Evolutionary conservation across 2,113 vertebrate species (phyloP).

Genomic region (Polyodon spathula): DNA sequence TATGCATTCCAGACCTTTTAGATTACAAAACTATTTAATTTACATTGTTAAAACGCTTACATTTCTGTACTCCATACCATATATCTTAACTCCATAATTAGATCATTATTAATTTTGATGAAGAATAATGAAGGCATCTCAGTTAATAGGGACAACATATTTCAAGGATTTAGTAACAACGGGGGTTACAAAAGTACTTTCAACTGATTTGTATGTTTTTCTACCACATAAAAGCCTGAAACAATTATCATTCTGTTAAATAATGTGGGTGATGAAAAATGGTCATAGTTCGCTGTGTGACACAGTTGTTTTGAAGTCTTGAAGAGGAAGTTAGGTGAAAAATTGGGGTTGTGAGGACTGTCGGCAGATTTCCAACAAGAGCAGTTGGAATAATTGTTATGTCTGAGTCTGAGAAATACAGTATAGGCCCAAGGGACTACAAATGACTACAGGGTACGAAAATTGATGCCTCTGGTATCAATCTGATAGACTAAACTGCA

Average conservation of each 20-base stretch:
- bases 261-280: constrained; percentile 54
- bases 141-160: constrained; percentile 25
- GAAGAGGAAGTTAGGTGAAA: constrained; percentile 49
- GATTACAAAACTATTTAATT: too few species aligned
- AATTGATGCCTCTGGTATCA: constrained; percentile 61
- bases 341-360: constrained; percentile 50
- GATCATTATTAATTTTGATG: background rate
- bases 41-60: too few species aligned
- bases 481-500: constrained; percentile 65
- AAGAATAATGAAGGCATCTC: constrained; percentile 22
- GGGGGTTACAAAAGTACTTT: constrained; percentile 18
- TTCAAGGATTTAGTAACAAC: constrained; percentile 26
- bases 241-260: constrained; percentile 50
- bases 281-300: constrained; percentile 36
- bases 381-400: constrained; percentile 57
- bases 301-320: constrained; percentile 30
- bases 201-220: constrained; percentile 36
- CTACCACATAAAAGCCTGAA: constrained; percentile 36
- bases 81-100: too few species aligned
- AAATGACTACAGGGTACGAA: constrained; percentile 60
- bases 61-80: too few species aligned
- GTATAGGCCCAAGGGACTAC: constrained; percentile 39
- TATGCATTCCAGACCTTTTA: too few species aligned
- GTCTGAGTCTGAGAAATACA: constrained; percentile 48
- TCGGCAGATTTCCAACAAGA: constrained; percentile 48